Conservation (phyloP, 1,140 invertebrate genomes). For the Pentalonia nigronervosa region DNA sequence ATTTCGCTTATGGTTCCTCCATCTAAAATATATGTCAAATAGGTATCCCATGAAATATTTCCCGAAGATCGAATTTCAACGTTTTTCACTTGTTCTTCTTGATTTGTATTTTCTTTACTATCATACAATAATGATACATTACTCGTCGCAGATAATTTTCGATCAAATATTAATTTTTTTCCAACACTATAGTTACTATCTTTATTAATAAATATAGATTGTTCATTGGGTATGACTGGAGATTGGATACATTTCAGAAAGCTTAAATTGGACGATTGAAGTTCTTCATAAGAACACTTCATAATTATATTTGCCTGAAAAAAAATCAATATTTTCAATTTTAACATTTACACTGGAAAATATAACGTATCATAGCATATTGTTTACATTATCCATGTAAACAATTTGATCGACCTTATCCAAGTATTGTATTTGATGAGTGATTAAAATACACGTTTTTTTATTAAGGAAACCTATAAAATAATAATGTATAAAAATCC, state of each 20-base stretch:
- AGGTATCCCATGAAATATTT: constrained; percentile 62
- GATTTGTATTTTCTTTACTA: not conserved
- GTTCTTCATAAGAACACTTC: constrained; percentile 68
- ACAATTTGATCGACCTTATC: constrained; percentile 78
- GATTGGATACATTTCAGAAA: constrained; percentile 65
- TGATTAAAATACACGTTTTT: constrained; percentile 80
- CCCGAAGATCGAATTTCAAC: constrained; percentile 57
- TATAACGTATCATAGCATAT: not conserved
- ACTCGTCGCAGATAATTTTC: constrained; percentile 61
- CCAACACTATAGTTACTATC: not conserved
- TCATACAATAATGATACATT: constrained; percentile 60
- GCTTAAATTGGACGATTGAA: constrained; percentile 67
- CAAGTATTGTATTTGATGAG: constrained; percentile 85
- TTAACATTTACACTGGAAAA: not conserved
- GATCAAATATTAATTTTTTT: not conserved
- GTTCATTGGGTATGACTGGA: constrained; percentile 49
- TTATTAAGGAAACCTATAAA: constrained; percentile 65
- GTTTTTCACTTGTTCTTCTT: constrained; percentile 58
- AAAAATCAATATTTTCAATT: not conserved
- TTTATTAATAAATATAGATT: not conserved
- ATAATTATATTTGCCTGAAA: constrained; percentile 68
- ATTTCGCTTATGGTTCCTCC: constrained; percentile 72
- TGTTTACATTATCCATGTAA: constrained; percentile 74
- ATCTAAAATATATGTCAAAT: constrained; percentile 74
- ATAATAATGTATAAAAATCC: not conserved